Evolutionary conservation across 1,140 invertebrate genomes (phyloP).

Genomic region (Sarcophaga peregrina): DNA sequence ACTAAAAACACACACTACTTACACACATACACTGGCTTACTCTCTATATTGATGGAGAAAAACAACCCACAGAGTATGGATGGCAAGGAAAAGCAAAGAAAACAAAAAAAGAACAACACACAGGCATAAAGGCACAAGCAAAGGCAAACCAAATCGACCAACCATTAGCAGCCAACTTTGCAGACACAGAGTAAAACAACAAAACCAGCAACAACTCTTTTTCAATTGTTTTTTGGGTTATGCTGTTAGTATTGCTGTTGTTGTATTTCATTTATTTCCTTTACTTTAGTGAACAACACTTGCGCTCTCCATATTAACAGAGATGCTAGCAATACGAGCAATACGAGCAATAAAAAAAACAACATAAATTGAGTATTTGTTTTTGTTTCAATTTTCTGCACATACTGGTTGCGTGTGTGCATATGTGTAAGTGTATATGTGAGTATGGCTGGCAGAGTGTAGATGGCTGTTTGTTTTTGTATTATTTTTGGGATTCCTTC

Average conservation of each 20-base stretch:
- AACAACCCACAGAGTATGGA: too few species aligned
- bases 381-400: background rate
- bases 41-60: too few species aligned
- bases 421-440: background rate
- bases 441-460: too few species aligned
- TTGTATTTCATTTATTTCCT: background rate
- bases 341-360: slow-evolving; percentile 17
- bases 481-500: background rate
- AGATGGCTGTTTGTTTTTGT: background rate
- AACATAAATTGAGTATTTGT: slow-evolving; percentile 14
- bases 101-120: slow-evolving; percentile 10
- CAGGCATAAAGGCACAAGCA: slow-evolving; percentile 13
- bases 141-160: slow-evolving; percentile 20
- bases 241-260: background rate
- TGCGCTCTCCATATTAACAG: slow-evolving; percentile 20
- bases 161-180: slow-evolving; percentile 30
- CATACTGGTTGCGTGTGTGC: background rate
- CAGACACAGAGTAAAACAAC: background rate
- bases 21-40: background rate
- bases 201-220: background rate
- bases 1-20: background rate
- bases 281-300: slow-evolving; percentile 20
- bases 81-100: too few species aligned
- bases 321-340: background rate
- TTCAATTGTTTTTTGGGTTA: background rate